Percentiles rank a stretch among this genome's conserved stretches.
Evolutionary conservation across 1,140 invertebrate genomes (phyloP).

Genomic region (Drosophila persimilis): DNA sequence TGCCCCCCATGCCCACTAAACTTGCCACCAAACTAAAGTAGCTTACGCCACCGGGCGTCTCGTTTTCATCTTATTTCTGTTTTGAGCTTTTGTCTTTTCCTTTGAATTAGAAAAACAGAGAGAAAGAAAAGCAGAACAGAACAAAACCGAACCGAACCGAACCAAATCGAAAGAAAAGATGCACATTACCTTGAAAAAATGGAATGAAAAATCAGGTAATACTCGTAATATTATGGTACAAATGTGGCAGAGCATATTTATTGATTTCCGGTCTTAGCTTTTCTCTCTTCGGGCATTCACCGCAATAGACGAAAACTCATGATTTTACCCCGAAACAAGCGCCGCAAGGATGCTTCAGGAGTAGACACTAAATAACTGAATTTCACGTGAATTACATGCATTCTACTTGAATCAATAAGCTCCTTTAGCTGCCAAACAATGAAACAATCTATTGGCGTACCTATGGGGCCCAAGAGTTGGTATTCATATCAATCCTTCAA

Average conservation of each 20-base stretch:
- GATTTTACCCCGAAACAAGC: no score
- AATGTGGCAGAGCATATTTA: slow-evolving; percentile 73
- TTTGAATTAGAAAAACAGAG: slow-evolving; percentile 16
- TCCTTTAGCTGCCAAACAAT: slow-evolving; percentile 3
- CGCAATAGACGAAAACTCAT: no score
- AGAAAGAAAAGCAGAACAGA: slow-evolving; percentile 1
- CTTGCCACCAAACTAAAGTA: slow-evolving; percentile 57
- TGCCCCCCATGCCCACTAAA: neutral
- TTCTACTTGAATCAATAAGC: neutral
- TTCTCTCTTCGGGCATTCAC: neutral
- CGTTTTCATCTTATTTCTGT: slow-evolving; percentile 19
- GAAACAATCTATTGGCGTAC: slow-evolving; percentile 8
- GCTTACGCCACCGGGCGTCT: slow-evolving; percentile 67
- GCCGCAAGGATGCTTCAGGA: no score
- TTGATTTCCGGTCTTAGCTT: slow-evolving; percentile 64
- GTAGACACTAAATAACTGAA: no score
- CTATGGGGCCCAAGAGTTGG: neutral
- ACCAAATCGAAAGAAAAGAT: slow-evolving; percentile 49
- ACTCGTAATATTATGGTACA: slow-evolving; percentile 42
- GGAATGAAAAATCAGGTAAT: neutral
- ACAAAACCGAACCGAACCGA: slow-evolving; percentile 12
- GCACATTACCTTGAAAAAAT: slow-evolving; percentile 65
- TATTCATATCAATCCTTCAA: neutral
- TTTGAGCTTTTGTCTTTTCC: slow-evolving; percentile 69
- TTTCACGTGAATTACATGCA: no score